These are phyloP conservation scores for Ligdia adustata DNA, from an alignment of 2,888 invertebrate species.

Conservation along the genomic window DNA sequence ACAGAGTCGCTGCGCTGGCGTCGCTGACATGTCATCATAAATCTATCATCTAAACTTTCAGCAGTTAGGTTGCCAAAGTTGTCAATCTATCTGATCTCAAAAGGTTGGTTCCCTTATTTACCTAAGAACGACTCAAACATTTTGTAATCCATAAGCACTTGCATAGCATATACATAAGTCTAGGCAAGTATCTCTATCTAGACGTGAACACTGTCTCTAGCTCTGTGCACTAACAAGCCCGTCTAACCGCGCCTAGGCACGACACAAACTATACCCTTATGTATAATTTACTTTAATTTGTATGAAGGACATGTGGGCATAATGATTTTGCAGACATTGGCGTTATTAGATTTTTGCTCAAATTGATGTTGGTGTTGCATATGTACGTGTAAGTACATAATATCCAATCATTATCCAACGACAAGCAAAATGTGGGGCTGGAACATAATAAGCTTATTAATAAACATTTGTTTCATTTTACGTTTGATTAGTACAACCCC, in stretches of 20 bases:
- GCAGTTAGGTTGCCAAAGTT: constrained; percentile 5
- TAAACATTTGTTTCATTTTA: background rate
- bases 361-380: constrained; percentile 12
- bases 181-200: constrained; percentile 47
- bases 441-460: background rate
- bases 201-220: constrained; percentile 48
- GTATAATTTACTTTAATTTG: constrained; percentile 38
- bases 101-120: constrained; percentile 6
- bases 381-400: background rate
- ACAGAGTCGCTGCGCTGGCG: too few species aligned
- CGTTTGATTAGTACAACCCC: background rate
- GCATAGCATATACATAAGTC: constrained; percentile 31
- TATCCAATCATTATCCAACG: constrained; percentile 6
- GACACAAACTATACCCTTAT: constrained; percentile 56
- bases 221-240: constrained; percentile 77
- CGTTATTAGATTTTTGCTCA: constrained; percentile 12
- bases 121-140: constrained; percentile 43
- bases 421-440: constrained; percentile 14
- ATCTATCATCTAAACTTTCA: background rate
- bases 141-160: constrained; percentile 35
- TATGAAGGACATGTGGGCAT: constrained; percentile 10
- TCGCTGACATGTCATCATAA: too few species aligned
- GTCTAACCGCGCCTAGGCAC: constrained; percentile 70
- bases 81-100: constrained; percentile 10
- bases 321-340: constrained; percentile 8